These are phyloP conservation scores for Pimephales promelas DNA, from an alignment of 2,113 vertebrate genomes.

Conservation along the genomic window DNA sequence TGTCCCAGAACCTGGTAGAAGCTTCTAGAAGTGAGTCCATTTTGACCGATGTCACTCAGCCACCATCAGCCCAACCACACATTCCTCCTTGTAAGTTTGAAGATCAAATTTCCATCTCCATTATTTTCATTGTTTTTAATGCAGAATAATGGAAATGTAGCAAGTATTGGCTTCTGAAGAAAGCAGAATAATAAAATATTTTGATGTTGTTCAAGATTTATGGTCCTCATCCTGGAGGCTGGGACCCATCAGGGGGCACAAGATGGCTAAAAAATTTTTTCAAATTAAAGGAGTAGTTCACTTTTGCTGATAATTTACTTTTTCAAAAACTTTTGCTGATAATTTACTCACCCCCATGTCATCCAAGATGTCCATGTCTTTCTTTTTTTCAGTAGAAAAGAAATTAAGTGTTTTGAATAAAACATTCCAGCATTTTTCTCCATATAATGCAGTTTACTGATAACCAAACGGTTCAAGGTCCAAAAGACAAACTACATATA, in stretches of 20 bases:
- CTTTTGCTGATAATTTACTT: too few relatives aligned
- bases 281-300: too few relatives aligned
- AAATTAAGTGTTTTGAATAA: too few relatives aligned
- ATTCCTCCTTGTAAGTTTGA: conserved; percentile 79
- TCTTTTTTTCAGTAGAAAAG: too few relatives aligned
- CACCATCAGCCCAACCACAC: conserved; percentile 81
- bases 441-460: too few relatives aligned
- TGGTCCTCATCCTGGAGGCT: not conserved
- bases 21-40: conserved; percentile 76
- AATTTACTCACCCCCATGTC: too few relatives aligned
- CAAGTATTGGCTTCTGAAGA: not conserved
- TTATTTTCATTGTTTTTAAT: not conserved
- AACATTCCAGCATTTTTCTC: too few relatives aligned
- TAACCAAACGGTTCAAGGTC: too few relatives aligned
- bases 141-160: not conserved
- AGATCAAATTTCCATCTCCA: not conserved
- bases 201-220: not conserved
- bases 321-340: too few relatives aligned
- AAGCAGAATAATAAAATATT: not conserved
- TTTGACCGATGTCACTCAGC: conserved; percentile 73
- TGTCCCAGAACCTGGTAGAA: conserved; percentile 76
- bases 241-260: too few relatives aligned
- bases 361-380: too few relatives aligned
- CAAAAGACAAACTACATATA: too few relatives aligned
- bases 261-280: not conserved